A percentile compares a stretch with the other conserved stretches of the same genome.
Conservation (phyloP, 2,113 vertebrate genomes). For the Eidolon helvum region DNA sequence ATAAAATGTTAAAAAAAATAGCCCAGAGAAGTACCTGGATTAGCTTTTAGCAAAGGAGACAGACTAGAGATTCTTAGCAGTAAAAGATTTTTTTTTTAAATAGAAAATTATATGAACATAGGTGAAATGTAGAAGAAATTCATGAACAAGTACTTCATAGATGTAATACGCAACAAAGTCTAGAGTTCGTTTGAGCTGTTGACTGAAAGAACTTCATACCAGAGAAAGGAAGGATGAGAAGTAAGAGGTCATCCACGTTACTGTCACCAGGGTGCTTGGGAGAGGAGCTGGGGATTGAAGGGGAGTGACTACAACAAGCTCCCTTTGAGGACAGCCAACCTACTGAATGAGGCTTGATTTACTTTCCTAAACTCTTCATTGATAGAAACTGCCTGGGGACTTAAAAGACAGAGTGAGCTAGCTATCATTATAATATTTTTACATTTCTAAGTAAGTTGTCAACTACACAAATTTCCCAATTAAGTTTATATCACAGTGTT, state of each 20-base stretch:
- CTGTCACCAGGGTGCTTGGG: background rate
- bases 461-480: background rate
- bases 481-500: background rate
- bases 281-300: background rate
- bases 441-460: background rate
- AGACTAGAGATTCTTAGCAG: background rate
- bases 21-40: background rate
- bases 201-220: background rate
- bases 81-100: background rate
- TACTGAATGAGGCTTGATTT: background rate
- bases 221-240: background rate
- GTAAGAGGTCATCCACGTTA: background rate
- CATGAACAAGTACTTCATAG: background rate
- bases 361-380: background rate
- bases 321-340: background rate
- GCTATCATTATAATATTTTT: background rate
- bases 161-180: background rate
- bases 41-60: background rate
- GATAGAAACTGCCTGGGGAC: background rate
- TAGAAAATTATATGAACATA: background rate
- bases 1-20: constrained; percentile 26
- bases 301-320: background rate
- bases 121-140: background rate
- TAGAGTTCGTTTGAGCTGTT: background rate
- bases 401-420: background rate